Evolutionary conservation across 37 sponge, comb jelly and placozoan genomes (phyloP).

Genomic region (Axinella damicornis): DNA sequence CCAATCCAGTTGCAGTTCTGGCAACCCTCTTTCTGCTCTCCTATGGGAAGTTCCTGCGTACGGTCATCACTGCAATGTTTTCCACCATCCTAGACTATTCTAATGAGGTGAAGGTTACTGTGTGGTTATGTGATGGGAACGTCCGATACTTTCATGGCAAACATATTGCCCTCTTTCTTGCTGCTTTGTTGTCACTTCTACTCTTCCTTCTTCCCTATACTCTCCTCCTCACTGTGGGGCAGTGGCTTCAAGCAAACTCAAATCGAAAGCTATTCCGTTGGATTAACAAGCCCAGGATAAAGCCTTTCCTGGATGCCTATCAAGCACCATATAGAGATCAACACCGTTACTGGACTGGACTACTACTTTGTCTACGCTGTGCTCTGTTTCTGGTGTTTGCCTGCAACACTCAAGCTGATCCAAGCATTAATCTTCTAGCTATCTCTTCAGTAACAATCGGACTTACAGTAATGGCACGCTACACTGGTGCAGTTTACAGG

Average conservation of each 20-base stretch:
- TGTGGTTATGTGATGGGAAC: constrained; percentile 17
- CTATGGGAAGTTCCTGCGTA: neutral
- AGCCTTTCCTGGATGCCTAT: too few relatives aligned
- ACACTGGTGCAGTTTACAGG: neutral
- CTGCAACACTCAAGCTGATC: neutral
- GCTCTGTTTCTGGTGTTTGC: neutral
- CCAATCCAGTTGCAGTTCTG: too few relatives aligned
- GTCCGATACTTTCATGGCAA: neutral
- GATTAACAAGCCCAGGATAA: too few relatives aligned
- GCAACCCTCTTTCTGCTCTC: too few relatives aligned
- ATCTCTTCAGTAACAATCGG: neutral
- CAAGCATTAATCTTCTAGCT: neutral
- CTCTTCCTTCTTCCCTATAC: neutral
- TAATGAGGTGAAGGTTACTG: neutral
- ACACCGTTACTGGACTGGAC: too few relatives aligned
- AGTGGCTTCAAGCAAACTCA: too few relatives aligned
- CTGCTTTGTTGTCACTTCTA: neutral
- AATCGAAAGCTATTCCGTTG: too few relatives aligned
- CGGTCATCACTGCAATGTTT: neutral
- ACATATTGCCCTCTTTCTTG: neutral
- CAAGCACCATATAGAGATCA: too few relatives aligned
- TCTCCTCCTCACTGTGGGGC: too few relatives aligned
- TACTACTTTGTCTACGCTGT: too few relatives aligned
- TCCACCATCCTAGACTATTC: neutral
- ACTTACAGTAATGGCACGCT: neutral